A percentile compares a stretch with the other conserved stretches of the same genome.
Evolutionary conservation across 2,888 invertebrate genomes (phyloP).

Genomic region (Diabrotica balteata): DNA sequence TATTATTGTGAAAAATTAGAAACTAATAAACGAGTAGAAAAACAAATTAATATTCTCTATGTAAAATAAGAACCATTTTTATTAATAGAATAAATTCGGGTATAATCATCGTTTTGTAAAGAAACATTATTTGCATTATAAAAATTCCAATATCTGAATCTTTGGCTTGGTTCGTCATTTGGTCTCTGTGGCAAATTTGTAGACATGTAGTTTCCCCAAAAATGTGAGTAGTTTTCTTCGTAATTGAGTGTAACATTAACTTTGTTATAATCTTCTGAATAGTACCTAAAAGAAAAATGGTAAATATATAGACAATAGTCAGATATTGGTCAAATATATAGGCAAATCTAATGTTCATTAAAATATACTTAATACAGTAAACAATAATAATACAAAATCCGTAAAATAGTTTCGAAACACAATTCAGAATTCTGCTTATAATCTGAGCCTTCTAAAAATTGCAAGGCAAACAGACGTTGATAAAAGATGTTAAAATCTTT

Average conservation of each 20-base stretch:
- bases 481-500: no score
- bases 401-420: no score
- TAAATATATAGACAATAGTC: no score
- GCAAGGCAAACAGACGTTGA: no score
- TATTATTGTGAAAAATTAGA: no score
- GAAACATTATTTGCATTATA: constrained; percentile 6
- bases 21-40: no score
- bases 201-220: constrained; percentile 12
- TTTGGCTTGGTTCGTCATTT: constrained; percentile 3
- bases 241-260: not conserved
- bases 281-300: not conserved
- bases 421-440: no score
- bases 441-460: no score
- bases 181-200: constrained; percentile 1
- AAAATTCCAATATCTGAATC: constrained; percentile 14
- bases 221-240: constrained; percentile 10
- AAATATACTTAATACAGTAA: no score
- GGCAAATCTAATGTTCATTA: no score
- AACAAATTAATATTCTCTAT: constrained; percentile 2
- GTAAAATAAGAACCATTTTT: constrained; percentile 20
- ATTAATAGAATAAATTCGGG: constrained; percentile 13
- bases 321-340: no score
- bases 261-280: constrained; percentile 1
- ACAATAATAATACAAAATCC: no score
- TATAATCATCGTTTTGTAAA: constrained; percentile 12